These are phyloP conservation scores for Meloidogyne chitwoodi DNA, from an alignment of 1,140 invertebrate species.

Conservation along the genomic window DNA sequence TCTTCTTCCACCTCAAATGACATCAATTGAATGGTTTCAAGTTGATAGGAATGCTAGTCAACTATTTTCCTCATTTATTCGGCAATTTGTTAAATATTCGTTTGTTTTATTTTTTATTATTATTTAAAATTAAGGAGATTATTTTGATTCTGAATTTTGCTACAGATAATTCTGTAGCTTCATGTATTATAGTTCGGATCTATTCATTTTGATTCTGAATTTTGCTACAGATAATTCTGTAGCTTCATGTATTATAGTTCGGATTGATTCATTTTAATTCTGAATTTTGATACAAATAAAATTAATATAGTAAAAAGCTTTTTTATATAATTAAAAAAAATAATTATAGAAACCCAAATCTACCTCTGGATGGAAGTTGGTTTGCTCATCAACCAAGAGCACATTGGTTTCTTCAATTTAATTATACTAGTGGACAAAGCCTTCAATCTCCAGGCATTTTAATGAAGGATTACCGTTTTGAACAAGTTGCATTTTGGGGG, in stretches of 20 bases:
- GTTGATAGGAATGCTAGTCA: conserved; percentile 53
- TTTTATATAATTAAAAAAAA: no score
- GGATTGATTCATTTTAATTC: no score
- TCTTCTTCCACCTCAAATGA: conserved; percentile 45
- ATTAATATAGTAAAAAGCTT: no score
- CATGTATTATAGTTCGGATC: no score
- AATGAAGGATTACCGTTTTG: conserved; percentile 51
- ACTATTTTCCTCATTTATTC: conserved; percentile 49
- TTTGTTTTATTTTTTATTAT: conserved; percentile 4
- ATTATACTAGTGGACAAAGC: conserved; percentile 34
- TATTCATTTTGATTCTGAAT: no score
- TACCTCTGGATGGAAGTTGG: conserved; percentile 47
- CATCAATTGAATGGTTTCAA: conserved; percentile 43
- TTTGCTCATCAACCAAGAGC: conserved; percentile 48
- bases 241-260: no score
- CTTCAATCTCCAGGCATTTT: conserved; percentile 35
- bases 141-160: no score
- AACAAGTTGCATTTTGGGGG: conserved; percentile 58
- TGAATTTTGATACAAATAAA: no score
- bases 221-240: no score
- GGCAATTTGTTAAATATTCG: conserved; percentile 50
- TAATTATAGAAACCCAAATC: conserved; percentile 55
- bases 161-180: no score
- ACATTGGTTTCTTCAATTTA: conserved; percentile 58
- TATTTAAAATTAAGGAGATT: not conserved